Percentiles rank a stretch among this genome's conserved stretches.
Conservation (phyloP, 2,113 vertebrate species). For the Rhinolophus sinicus region DNA sequence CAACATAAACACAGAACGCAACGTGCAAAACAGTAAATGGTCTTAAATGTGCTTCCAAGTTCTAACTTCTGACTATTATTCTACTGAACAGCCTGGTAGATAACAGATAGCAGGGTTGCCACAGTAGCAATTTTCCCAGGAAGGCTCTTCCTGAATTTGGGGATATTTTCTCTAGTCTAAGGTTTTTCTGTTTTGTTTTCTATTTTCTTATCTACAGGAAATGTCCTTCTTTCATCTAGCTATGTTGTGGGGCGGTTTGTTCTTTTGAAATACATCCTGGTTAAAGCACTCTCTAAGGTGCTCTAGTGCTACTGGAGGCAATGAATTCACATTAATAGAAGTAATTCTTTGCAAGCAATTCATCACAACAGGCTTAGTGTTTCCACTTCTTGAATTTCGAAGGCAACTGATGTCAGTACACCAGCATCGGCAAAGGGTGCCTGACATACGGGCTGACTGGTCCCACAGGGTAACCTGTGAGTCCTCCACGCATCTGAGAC, state of each 20-base stretch:
- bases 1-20: not conserved
- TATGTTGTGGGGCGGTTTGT: not conserved
- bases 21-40: conserved; percentile 26
- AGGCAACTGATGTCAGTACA: not conserved
- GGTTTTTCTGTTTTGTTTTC: not conserved
- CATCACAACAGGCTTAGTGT: not conserved
- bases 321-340: conserved; percentile 42
- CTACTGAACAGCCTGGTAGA: not conserved
- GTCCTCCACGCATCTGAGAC: not conserved
- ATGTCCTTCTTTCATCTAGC: not conserved
- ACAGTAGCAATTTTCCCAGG: not conserved
- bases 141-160: conserved; percentile 34
- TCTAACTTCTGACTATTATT: not conserved
- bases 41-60: not conserved
- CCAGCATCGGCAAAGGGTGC: not conserved
- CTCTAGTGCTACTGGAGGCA: not conserved
- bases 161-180: not conserved
- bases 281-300: conserved; percentile 11
- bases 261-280: conserved; percentile 20
- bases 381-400: conserved; percentile 12
- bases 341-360: conserved; percentile 1
- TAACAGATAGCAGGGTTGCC: not conserved
- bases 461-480: not conserved
- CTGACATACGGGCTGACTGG: not conserved
- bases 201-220: not conserved